Evolutionary conservation across 2,113 vertebrate genomes (phyloP).

Genomic region (Engraulis encrasicolus): DNA sequence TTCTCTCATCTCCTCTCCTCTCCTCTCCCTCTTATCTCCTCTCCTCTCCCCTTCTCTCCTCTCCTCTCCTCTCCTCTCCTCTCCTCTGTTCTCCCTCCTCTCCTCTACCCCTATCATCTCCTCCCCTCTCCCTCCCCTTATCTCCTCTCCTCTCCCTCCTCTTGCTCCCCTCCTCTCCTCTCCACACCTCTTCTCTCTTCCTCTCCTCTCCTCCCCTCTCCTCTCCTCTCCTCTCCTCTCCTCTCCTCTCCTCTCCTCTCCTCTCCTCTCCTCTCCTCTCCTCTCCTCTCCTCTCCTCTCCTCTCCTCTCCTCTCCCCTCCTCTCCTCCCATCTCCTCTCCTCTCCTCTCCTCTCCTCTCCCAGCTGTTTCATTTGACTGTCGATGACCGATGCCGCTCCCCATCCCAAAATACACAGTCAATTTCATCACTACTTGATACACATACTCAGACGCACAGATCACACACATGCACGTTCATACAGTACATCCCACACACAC

Average conservation of each 20-base stretch:
- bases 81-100: too few relatives aligned
- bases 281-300: conserved; percentile 40
- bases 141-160: too few relatives aligned
- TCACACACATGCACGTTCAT: background rate
- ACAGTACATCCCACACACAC: background rate
- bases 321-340: conserved; percentile 25
- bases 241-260: conserved; percentile 38
- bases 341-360: conserved; percentile 40
- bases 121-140: too few relatives aligned
- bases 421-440: conserved; percentile 44
- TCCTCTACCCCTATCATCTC: too few relatives aligned
- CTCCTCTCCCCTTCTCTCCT: too few relatives aligned
- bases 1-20: too few relatives aligned
- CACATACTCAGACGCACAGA: background rate
- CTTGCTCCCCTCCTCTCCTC: too few relatives aligned
- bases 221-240: conserved; percentile 40
- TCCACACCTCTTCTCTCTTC: too few relatives aligned
- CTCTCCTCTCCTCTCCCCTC: conserved; percentile 39
- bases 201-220: too few relatives aligned
- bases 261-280: conserved; percentile 35
- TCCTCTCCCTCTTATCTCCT: too few relatives aligned
- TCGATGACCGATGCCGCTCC: conserved; percentile 35
- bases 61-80: too few relatives aligned
- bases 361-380: conserved; percentile 39
- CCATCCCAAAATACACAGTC: conserved; percentile 46